Evolutionary conservation across 2,888 invertebrate genomes (phyloP), one percentile per base, ranked within the genome.

Genomic region (Pseudolycoriella hygida): DNA sequence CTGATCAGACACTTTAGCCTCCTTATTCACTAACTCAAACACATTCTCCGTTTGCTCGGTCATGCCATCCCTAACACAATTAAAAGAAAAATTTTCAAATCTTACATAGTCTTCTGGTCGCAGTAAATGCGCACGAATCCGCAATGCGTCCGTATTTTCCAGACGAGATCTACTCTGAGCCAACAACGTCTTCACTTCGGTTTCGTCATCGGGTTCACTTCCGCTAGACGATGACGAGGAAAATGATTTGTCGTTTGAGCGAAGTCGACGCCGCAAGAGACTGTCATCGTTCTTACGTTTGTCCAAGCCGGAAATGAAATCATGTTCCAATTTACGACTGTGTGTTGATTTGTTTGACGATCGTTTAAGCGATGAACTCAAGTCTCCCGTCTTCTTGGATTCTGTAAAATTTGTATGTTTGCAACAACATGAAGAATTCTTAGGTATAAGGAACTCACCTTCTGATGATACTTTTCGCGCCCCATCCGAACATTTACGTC

Each of bases 41-140:
- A 25, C 25, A 25, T 25, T 25, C 25, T 25, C 25, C 8, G 25
- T 6, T 8, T 25, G 25, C 25, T 25, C 25, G 25, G 4, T 25
- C 25, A 25, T 25, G 25, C 25, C 25, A 8, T 25, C 25, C 25
- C 25, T 25, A 25, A 25, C 25, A 8, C 25, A 14, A 19, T 19
- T 42, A 20, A 14, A 8, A 34, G 3, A 34, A 14, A 34, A 34
- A 34, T 34, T 34, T 12, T 34, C 34, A 34, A 32, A 25, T 37
- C 66, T 63, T 59, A 66, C 66, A 57, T 66, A 66, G 55, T 66
- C 66, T 54, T 66, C 66, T 11, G 66, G 64, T 44, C 63, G 55
- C 34, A 66, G 55, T 47, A 66, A 55, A 55, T 65, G 66, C 46
- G 63, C 62, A 48, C 64, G 61, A 51, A 64, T 62, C 50, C 62